Percentiles rank a stretch among this genome's conserved stretches.
phyloP scores from a whole-genome alignment of 2,113 vertebrate species.

The Mastomys coucha region DNA sequence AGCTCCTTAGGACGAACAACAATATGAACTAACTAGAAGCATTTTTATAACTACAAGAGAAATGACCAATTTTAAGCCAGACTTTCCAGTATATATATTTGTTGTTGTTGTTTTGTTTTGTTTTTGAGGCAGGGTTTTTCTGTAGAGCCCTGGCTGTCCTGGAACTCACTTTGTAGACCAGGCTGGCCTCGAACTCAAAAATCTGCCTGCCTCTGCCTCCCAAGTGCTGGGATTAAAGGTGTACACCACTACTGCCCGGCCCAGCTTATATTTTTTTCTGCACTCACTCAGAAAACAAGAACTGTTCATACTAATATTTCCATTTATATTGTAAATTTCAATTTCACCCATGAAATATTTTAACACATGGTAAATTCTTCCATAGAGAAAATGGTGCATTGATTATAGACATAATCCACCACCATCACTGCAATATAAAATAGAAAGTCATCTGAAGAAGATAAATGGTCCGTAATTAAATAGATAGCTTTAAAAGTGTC shows the following conservation, averaged over 20 bases:
- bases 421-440: slow-evolving; percentile 31
- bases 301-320: slow-evolving; percentile 34
- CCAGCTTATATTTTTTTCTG: slow-evolving; percentile 15
- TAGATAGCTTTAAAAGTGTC: slow-evolving; percentile 1
- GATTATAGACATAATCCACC: slow-evolving; percentile 19
- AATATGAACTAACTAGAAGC: no score
- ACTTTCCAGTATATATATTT: no score
- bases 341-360: slow-evolving; percentile 48
- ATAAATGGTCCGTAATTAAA: slow-evolving; percentile 4
- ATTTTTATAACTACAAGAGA: slow-evolving; percentile 35
- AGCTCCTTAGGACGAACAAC: no score
- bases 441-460: slow-evolving; percentile 26
- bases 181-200: no score
- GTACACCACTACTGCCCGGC: no score
- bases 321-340: slow-evolving; percentile 54
- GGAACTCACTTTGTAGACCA: no score
- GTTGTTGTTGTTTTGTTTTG: no score
- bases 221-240: no score
- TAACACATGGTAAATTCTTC: slow-evolving; percentile 40
- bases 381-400: neutral
- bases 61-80: slow-evolving; percentile 4
- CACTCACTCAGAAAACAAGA: slow-evolving; percentile 32
- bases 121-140: no score
- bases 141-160: no score
- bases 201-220: no score